Evolutionary conservation across 2,113 vertebrate species (phyloP), one percentile per base, ranked within the genome.

Genomic region (Microcebus ravelobensis): DNA sequence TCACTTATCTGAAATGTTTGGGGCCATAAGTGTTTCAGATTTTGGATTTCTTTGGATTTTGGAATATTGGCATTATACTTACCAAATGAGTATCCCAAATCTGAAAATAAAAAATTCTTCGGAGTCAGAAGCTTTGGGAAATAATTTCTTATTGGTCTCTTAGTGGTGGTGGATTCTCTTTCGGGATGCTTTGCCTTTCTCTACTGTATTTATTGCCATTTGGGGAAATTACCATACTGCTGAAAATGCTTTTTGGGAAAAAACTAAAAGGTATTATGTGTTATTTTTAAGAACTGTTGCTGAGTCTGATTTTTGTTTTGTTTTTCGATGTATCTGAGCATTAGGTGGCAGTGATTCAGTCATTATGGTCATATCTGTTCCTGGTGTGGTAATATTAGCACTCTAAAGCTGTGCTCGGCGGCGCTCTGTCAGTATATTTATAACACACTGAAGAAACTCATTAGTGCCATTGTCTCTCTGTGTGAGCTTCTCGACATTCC

Each of bases 281-380:
- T 84, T 95, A 96, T 96, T 96, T 97, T 96, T 73, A 63, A 80
- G 81, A 80, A 90, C 71, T 74, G 6, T 95, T 91, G 90, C 90
- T 89, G 94, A 97, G 50, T 79, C 45, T 95, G 89, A 88, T 63
- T 92, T 92, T 86, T 74, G 68, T 91, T 93, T 85, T 93, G 65
- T 79, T 77, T 95, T 96, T 70, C 87, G 59, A 68, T 94, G 36
- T 74, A 94, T 94, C 55, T 91, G 87, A 98, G 36, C 15, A 27
- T 97, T 95, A 94, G 87, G 93, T 96, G 87, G 90, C 83, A 97
- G 94, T 89, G 39, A 42, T 90, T 95, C 90, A 50, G 71, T 98
- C 77, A 92, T 95, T 90, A 94, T 6, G 90, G 63, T 95, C 39
- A 55, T 97, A 95, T 93, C 50, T 92, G 0, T 82, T 96, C 92